phyloP scores from a whole-genome alignment of 2,113 vertebrate genomes.

The Salminus brasiliensis region DNA sequence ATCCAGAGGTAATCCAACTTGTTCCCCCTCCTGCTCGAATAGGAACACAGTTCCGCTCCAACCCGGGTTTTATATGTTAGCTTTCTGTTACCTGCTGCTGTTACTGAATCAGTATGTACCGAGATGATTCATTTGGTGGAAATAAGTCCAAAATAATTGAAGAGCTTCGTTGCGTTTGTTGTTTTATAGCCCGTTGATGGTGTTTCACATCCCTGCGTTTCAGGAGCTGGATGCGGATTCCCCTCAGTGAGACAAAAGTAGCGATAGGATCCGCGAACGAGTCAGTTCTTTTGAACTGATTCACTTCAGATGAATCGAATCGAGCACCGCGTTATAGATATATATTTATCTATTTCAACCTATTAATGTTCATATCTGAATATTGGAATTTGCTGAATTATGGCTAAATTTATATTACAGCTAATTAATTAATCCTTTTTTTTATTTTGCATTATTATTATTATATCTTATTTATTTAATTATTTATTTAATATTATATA shows the following conservation, averaged over 20 bases:
- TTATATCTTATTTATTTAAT: too few species aligned
- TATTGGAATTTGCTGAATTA: too few species aligned
- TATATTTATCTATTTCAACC: neutral
- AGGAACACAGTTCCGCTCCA: neutral
- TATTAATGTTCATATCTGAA: too few species aligned
- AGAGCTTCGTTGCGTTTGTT: slow-evolving; percentile 37
- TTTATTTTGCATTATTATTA: too few species aligned
- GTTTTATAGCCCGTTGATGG: slow-evolving; percentile 53
- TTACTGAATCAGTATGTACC: neutral
- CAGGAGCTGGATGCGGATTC: slow-evolving; percentile 55
- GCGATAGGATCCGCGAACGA: neutral
- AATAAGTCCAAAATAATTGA: neutral
- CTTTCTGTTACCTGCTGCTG: neutral
- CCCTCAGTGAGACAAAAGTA: slow-evolving; percentile 46
- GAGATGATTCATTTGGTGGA: neutral
- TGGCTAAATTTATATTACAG: too few species aligned
- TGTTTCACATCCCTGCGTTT: slow-evolving; percentile 48
- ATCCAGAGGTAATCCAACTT: neutral
- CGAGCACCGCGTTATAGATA: neutral
- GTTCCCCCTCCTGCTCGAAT: neutral
- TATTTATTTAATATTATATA: too few species aligned
- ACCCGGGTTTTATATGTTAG: neutral
- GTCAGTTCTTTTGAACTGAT: neutral
- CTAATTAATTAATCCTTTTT: too few species aligned
- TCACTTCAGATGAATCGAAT: neutral